Evolutionary conservation across 2,797 vertebrate genomes (phyloP).

Genomic region (Lutjanus argentimaculatus): DNA sequence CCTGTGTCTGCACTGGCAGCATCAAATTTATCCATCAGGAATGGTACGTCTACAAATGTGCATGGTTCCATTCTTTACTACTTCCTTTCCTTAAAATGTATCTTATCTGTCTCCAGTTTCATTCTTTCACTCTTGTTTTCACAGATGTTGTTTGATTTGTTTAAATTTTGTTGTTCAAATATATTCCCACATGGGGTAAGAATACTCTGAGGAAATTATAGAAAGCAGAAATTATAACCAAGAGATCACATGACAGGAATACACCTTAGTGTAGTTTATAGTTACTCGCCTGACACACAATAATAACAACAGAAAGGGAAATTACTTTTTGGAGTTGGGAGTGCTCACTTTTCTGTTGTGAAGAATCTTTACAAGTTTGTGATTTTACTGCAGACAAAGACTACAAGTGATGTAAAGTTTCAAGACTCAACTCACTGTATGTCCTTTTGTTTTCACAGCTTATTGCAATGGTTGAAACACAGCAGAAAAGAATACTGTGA

Average conservation of each 20-base stretch:
- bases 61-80: not conserved
- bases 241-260: not conserved
- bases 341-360: not conserved
- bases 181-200: not conserved
- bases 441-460: conserved; percentile 85
- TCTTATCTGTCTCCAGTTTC: not conserved
- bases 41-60: conserved; percentile 87
- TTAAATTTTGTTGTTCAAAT: not conserved
- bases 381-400: not conserved
- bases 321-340: no score
- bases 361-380: not conserved
- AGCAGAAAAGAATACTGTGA: conserved; percentile 99
- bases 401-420: not conserved
- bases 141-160: not conserved
- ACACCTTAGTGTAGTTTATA: not conserved
- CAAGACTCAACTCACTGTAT: not conserved
- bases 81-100: not conserved
- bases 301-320: not conserved
- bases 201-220: not conserved
- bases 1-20: conserved; percentile 98
- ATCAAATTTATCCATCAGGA: conserved; percentile 99
- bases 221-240: not conserved
- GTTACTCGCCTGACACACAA: not conserved
- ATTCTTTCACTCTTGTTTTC: accelerated
- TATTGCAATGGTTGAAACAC: conserved; percentile 99